These are phyloP conservation scores for Ochotona princeps DNA, from an alignment of 2,113 vertebrate genomes.

Conservation along the genomic window DNA sequence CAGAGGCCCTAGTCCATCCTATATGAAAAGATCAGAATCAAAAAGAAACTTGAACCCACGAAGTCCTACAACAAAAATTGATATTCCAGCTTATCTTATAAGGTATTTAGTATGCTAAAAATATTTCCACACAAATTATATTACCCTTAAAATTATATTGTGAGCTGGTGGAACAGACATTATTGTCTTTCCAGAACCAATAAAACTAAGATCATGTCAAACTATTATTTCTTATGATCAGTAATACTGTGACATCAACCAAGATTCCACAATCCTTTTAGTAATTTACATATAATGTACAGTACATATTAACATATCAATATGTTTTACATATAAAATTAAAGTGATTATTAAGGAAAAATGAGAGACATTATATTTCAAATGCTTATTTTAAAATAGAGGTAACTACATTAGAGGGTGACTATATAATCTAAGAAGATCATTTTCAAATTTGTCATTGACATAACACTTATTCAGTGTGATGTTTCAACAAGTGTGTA, in stretches of 20 bases:
- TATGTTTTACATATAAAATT: no score
- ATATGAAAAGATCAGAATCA: neutral
- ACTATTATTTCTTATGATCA: neutral
- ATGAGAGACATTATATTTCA: no score
- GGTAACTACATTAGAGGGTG: no score
- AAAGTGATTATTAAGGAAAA: no score
- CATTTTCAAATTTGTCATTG: no score
- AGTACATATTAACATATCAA: neutral
- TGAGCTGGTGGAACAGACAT: neutral
- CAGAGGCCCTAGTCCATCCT: neutral
- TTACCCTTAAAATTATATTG: neutral
- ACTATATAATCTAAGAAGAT: no score
- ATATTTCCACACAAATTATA: neutral
- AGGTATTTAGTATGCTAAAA: neutral
- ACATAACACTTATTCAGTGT: no score
- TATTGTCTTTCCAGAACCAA: neutral
- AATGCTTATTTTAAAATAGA: no score
- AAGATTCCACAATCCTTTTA: neutral
- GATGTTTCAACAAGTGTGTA: no score
- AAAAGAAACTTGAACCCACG: neutral
- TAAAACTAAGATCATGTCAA: neutral
- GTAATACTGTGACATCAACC: neutral
- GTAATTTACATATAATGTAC: neutral
- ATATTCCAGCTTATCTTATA: neutral
- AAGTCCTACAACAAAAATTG: neutral